These are phyloP conservation scores for Tuta absoluta DNA, from an alignment of 2,888 invertebrate genomes.

Conservation along the genomic window DNA sequence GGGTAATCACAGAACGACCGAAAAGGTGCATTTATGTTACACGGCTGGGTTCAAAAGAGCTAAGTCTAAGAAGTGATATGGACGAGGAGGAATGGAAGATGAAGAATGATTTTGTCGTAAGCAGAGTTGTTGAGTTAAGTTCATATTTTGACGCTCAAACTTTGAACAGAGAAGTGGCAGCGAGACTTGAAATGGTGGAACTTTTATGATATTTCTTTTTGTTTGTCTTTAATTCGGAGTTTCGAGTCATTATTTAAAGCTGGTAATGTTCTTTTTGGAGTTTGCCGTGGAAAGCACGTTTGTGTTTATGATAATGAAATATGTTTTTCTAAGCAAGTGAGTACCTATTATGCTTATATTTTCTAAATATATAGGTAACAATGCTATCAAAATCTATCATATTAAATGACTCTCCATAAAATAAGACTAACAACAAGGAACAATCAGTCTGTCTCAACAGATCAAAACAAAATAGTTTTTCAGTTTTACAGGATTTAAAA, in stretches of 20 bases:
- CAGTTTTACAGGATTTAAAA: too few species aligned
- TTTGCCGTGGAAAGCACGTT: neutral
- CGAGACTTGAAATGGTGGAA: slow-evolving; percentile 19
- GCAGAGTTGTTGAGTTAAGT: slow-evolving; percentile 24
- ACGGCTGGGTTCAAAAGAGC: neutral
- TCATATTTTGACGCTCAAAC: slow-evolving; percentile 31
- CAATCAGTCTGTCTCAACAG: too few species aligned
- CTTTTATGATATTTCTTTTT: slow-evolving; percentile 32
- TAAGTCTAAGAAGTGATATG: neutral
- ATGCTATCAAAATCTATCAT: too few species aligned
- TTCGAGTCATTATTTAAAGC: slow-evolving; percentile 14
- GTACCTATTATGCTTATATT: too few species aligned
- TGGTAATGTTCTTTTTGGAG: slow-evolving; percentile 8
- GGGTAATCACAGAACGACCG: slow-evolving; percentile 36
- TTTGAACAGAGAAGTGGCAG: slow-evolving; percentile 27
- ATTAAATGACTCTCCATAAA: too few species aligned
- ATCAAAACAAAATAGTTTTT: too few species aligned
- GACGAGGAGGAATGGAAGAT: neutral
- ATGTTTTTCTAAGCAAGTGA: too few species aligned
- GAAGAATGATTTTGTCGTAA: neutral
- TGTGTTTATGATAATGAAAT: too few species aligned
- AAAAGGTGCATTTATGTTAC: neutral
- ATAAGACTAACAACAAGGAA: too few species aligned
- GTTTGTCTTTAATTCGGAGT: slow-evolving; percentile 27
- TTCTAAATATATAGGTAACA: too few species aligned